Base-by-base conservation (phyloP, 2,888 invertebrate species). In the Chouioia cunea region DNA sequence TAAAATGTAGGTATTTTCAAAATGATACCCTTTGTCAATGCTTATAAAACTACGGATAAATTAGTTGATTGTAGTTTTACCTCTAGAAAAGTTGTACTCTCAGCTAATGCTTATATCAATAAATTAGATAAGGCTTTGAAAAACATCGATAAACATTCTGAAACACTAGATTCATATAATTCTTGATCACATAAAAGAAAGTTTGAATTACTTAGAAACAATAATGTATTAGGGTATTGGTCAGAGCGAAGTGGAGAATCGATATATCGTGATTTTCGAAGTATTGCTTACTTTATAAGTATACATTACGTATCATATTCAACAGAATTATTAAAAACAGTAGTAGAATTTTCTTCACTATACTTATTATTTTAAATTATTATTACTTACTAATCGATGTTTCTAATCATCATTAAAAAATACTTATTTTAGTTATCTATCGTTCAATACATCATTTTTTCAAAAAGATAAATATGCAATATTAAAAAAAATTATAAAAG, bases 261-360 rank as follows among this genome's bases (percentile, higher is more conserved):
- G 18, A n/a, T 52, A 3, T 36, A 63, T 27, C 14, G 48, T 22
- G 23, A 22, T 4, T 60, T 60, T 23, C 47, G 46, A 46, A 23
- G 47, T 22, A 3, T 46, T 20, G 27, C 4, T 3, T 6, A 27
- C 27, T 3, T 4, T 27, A 27, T 6, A 27, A 27, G 27, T 27
- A 27, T 27, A 27, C 27, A 27, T 27, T 6, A 27, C 6, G 27
- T 27, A 27, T 27, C 27, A 27, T 27, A 27, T 27, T 27, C 3
- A 27, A 4, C 27, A 27, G 4, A 27, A 6, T 6, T 27, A 6
- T 27, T 58, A 1, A 60, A 48, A 60, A 2, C 47, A 22, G 60
- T 60, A 47, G 14, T 23, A 22, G 22, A 60, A 60, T 60, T 47
- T 60, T 60, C 60, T 22, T 60, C 60, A 18, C 22, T 60, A 10